These are phyloP conservation scores for Lasiommata megera DNA, from an alignment of 2,888 invertebrate species.

Conservation along the genomic window DNA sequence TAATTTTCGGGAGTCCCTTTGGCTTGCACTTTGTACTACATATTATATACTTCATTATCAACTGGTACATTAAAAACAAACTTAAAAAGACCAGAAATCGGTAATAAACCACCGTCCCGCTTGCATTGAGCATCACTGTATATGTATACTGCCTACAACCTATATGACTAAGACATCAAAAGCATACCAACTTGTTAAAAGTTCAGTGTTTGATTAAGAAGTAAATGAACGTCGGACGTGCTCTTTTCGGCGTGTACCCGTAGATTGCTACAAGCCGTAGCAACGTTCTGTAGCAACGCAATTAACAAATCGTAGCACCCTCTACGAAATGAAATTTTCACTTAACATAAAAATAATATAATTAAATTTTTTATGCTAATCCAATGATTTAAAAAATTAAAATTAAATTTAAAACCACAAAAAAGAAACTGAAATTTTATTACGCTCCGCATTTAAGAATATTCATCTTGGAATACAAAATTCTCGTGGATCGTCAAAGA, in stretches of 20 bases:
- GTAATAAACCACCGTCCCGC: neutral
- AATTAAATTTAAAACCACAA: neutral
- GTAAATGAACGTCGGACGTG: neutral
- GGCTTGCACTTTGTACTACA: neutral
- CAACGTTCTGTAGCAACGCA: neutral
- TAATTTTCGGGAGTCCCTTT: neutral
- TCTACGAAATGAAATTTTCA: neutral
- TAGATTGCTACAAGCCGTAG: constrained; percentile 1
- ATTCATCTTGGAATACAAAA: constrained; percentile 4
- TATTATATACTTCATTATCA: too few relatives aligned
- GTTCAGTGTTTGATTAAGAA: neutral
- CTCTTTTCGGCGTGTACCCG: neutral
- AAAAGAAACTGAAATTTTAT: neutral
- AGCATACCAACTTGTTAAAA: neutral
- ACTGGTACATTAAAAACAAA: too few relatives aligned
- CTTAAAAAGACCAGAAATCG: too few relatives aligned
- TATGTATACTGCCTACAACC: neutral
- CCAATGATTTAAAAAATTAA: neutral
- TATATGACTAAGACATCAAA: neutral
- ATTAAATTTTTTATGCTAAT: neutral
- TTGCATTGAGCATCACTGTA: neutral
- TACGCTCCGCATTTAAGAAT: constrained; percentile 7
- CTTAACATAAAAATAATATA: neutral
- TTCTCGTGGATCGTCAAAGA: neutral
- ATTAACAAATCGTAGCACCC: constrained; percentile 3